A percentile compares a stretch with the other conserved stretches of the same genome.
Conservation (phyloP, 2,888 invertebrate species). For the Ptychoptera albimana region DNA sequence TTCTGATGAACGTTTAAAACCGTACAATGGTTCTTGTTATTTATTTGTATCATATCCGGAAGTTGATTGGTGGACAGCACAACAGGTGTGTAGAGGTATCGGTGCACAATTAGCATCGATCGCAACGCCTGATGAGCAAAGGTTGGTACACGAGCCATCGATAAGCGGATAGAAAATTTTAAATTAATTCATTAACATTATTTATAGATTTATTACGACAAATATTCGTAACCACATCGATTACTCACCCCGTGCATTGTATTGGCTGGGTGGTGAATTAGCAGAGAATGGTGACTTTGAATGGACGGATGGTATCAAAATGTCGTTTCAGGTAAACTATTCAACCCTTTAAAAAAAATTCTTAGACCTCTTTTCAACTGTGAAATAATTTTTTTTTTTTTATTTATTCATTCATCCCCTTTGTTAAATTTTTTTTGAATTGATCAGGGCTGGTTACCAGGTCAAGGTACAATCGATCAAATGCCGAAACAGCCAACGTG, state of each 20-base stretch:
- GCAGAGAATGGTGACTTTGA: conserved; percentile 32
- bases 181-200: not conserved
- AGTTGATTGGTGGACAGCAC: conserved; percentile 55
- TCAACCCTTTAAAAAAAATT: too few species aligned
- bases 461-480: conserved; percentile 31
- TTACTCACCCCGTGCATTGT: conserved; percentile 53
- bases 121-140: conserved; percentile 49
- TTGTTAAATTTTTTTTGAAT: not conserved
- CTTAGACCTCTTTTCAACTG: too few species aligned
- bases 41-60: conserved; percentile 60
- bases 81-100: conserved; percentile 53
- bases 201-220: conserved; percentile 41
- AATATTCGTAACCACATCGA: conserved; percentile 52
- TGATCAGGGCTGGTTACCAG: conserved; percentile 41
- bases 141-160: too few species aligned
- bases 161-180: too few species aligned
- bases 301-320: conserved; percentile 49
- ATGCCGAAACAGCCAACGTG: conserved; percentile 27
- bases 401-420: not conserved
- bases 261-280: conserved; percentile 54
- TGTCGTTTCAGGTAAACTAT: conserved; percentile 34
- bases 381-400: not conserved
- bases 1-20: conserved; percentile 49
- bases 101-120: conserved; percentile 56
- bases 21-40: conserved; percentile 58